Conservation (phyloP, 1,140 invertebrate species). For the Zaprionus gabonicus region DNA sequence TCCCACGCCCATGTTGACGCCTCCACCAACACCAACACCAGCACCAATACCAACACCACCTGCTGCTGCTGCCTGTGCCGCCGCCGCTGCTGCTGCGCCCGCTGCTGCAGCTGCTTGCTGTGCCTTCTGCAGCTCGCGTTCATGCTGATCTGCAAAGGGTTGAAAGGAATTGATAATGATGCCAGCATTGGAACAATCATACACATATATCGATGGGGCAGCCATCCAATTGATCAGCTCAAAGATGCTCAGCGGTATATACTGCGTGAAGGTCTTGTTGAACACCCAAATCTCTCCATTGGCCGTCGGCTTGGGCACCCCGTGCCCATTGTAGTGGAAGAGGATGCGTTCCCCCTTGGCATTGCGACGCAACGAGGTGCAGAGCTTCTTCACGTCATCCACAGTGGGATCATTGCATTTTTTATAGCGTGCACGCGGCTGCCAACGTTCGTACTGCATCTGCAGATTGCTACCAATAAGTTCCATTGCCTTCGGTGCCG, state of each 20-base stretch:
- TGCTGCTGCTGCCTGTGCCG: background rate
- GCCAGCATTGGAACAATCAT: slow-evolving; percentile 99
- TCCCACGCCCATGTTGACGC: background rate
- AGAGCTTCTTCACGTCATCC: slow-evolving; percentile 99
- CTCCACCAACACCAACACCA: too few species aligned
- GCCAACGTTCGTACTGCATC: slow-evolving; percentile 99
- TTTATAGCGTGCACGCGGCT: slow-evolving; percentile 98
- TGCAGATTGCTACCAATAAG: slow-evolving; percentile 96
- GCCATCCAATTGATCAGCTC: slow-evolving; percentile 99
- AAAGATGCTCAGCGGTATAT: slow-evolving; percentile 99
- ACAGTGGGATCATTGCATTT: slow-evolving; percentile 98
- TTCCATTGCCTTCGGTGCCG: slow-evolving; percentile 97
- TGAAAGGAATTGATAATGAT: slow-evolving; percentile 97
- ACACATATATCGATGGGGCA: slow-evolving; percentile 99
- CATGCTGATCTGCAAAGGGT: slow-evolving; percentile 95
- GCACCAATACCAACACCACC: background rate
- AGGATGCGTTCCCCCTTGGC: slow-evolving; percentile 99
- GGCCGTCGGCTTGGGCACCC: slow-evolving; percentile 98
- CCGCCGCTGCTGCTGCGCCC: background rate
- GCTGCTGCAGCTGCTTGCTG: background rate
- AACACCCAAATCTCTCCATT: slow-evolving; percentile 99
- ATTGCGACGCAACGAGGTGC: slow-evolving; percentile 96
- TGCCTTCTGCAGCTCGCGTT: slow-evolving; percentile 92
- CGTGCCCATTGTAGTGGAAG: slow-evolving; percentile 99
- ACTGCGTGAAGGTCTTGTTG: slow-evolving; percentile 99